phyloP scores from a whole-genome alignment of 2,113 vertebrate species.

The Cynocephalus volans region DNA sequence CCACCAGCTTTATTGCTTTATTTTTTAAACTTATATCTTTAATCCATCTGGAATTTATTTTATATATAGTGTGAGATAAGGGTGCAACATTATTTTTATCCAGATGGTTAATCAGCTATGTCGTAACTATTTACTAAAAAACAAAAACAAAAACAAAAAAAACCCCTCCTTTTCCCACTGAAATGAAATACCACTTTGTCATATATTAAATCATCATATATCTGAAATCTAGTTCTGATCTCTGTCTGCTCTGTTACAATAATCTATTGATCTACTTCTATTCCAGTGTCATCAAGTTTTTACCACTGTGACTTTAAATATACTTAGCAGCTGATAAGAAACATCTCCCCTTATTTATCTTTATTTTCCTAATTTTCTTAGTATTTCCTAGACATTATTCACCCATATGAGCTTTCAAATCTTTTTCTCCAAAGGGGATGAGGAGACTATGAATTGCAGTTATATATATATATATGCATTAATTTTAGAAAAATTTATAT shows the following conservation, averaged over 20 bases:
- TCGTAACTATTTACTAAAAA: slow-evolving; percentile 53
- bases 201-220: slow-evolving; percentile 43
- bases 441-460: neutral
- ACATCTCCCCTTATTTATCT: slow-evolving; percentile 22
- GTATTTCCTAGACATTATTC: slow-evolving; percentile 55
- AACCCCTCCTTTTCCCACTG: neutral
- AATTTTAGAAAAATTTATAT: slow-evolving; percentile 5
- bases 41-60: slow-evolving; percentile 71
- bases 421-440: slow-evolving; percentile 14
- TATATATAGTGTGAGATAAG: slow-evolving; percentile 54
- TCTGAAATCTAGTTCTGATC: slow-evolving; percentile 68
- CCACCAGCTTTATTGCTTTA: slow-evolving; percentile 41
- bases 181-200: slow-evolving; percentile 42
- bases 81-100: slow-evolving; percentile 66
- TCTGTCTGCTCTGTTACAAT: slow-evolving; percentile 19
- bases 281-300: slow-evolving; percentile 38
- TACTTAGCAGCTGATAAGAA: slow-evolving; percentile 28
- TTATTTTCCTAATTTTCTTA: slow-evolving; percentile 58
- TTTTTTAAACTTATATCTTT: slow-evolving; percentile 55
- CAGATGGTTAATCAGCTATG: slow-evolving; percentile 74
- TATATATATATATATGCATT: neutral
- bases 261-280: slow-evolving; percentile 65
- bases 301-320: slow-evolving; percentile 61
- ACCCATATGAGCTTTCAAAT: slow-evolving; percentile 48
- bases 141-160: neutral